Evolutionary conservation across 2,888 invertebrate species (phyloP), one percentile per base, ranked within the genome.

Genomic region (Gandaritis pyraliata): DNA sequence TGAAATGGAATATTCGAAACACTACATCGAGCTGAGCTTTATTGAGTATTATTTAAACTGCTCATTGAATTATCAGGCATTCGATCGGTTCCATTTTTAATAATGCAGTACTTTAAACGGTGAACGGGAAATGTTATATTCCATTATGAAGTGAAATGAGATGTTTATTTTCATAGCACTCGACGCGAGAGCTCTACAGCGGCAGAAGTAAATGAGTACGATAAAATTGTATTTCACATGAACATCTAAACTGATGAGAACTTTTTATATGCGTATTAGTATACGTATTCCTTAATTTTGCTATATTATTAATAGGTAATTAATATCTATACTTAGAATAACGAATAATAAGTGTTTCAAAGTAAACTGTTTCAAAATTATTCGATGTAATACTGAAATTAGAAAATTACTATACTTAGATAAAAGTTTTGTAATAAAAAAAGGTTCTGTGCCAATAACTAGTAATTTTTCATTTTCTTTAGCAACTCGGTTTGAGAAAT

Each of bases 81-180:
- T 64, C 69, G 73, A 74, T 74, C 62, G 70, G 56, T 75, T 75
- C 64, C 69, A 71, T 77, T 78, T 66, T 77, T 77, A 76, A 76
- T 79, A 80, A 76, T 72, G 71, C 70, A 69, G 66, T 75, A 71
- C 72, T 77, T 74, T 72, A 69, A 75, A 75, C 67, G 63, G 64
- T 68, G 73, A 73, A 72, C 65, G 78, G 76, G 73, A 82, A 82
- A 74, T 79, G 70, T 76, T 74, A 78, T 83, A 81, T 78, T 77
- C 77, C 72, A 85, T 85, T 83, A 84, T 82, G 76, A 80, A 85
- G 78, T 82, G 77, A 85, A 88, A 86, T 86, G 81, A 84, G 81
- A 74, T 85, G 78, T 83, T 87, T 85, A 83, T 83, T 85, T 86
- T 79, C 71, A 78, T 77, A 78, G 82, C 80, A 79, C 82, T 85